Base-by-base conservation (phyloP, 2,113 vertebrate genomes). In the Redunca redunca region DNA sequence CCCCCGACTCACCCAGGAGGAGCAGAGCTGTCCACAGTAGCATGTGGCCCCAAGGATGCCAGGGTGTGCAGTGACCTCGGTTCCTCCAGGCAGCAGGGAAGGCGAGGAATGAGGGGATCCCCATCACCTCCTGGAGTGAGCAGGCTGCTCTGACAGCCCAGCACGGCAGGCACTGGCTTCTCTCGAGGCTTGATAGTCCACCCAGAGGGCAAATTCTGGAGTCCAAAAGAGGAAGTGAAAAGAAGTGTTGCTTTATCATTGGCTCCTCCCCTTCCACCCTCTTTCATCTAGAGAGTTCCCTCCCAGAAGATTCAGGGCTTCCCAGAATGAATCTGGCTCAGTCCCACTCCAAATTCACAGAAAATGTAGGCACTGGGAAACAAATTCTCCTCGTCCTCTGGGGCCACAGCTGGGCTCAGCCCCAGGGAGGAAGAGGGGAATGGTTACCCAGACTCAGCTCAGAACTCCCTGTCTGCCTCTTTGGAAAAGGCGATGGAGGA, bases 181-280 rank as follows among this genome's bases (percentile, higher is more conserved):
- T 90, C 48, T 50, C 2, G 0, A 83, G 43, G 21, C 3, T 71
- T 78, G 62, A 50, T 43, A 11, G 62, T 64, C 28, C 71, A 95
- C 83, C 33, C 12, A 85, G 85, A 95, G 86, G 40, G 62, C 58
- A 53, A 89, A 55, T 58, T 88, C 62, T 80, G 40, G 28, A 96
- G 55, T 60, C 62, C 53, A 36, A 97, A 98, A 97, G 95, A 58
- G 97, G 98, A 98, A 98, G 96, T 94, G 74, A 97, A 84, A 97
- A 96, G 87, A 92, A 80, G 43, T 67, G 52, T 21, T 82, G n/a
- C 80, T 92, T 94, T 90, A 87, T 95, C 92, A n/a, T 0, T 58
- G 60, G 80, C 98, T n/a, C 97, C 97, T 60, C 98, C 98, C 95
- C 53, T 95, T 58, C 96, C 71, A 86, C 87, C 83, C 82, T 33